Conservation (phyloP, 2,888 invertebrate species). For the Keiferia lycopersicella region DNA sequence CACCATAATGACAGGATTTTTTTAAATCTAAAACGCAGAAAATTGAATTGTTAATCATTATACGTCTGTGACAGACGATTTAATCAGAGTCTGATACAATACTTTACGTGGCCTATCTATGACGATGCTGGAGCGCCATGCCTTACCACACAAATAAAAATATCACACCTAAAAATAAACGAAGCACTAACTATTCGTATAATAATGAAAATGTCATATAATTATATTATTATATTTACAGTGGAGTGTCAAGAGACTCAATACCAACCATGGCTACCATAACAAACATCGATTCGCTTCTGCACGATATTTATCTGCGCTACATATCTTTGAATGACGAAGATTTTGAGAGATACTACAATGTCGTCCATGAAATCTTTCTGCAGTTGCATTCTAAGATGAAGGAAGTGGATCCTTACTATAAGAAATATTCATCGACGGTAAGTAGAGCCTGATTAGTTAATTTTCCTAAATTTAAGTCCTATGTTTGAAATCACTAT, state of each 20-base stretch:
- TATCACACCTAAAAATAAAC: too few relatives aligned
- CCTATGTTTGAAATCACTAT: too few relatives aligned
- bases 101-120: too few relatives aligned
- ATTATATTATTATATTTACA: constrained; percentile 22
- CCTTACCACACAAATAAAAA: too few relatives aligned
- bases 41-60: too few relatives aligned
- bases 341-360: constrained; percentile 55
- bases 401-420: constrained; percentile 63
- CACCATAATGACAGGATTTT: too few relatives aligned
- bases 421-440: constrained; percentile 57
- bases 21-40: too few relatives aligned
- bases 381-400: constrained; percentile 52
- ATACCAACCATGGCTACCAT: constrained; percentile 45
- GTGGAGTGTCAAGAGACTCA: constrained; percentile 26
- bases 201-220: too few relatives aligned
- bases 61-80: too few relatives aligned
- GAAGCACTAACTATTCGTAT: too few relatives aligned
- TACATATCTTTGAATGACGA: constrained; percentile 50
- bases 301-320: constrained; percentile 55
- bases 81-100: too few relatives aligned
- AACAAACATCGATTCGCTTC: constrained; percentile 53
- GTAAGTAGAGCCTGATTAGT: constrained; percentile 40
- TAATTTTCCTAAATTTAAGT: not conserved
- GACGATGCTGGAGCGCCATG: too few relatives aligned
- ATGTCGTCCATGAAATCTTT: constrained; percentile 56